Conservation (phyloP, 2,797 vertebrate genomes). For the Tenualosa thibaudeaui region DNA sequence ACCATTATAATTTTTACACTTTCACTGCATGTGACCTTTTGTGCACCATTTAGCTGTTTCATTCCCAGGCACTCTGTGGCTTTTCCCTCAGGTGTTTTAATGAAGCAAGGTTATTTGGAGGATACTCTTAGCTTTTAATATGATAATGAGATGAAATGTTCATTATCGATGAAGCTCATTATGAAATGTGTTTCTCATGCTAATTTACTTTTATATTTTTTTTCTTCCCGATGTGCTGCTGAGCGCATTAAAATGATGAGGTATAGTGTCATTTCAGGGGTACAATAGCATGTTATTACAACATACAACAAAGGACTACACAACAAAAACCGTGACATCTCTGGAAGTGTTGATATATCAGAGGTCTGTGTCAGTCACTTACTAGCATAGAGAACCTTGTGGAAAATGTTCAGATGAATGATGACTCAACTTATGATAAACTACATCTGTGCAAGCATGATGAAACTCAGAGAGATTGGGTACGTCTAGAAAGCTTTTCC, state of each 20-base stretch:
- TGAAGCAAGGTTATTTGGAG: slow-evolving; percentile 30
- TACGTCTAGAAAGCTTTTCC: not conserved
- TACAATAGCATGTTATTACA: not conserved
- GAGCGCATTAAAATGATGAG: not conserved
- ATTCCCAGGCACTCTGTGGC: not conserved
- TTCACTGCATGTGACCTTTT: not conserved
- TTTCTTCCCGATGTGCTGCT: not conserved
- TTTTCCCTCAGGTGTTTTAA: slow-evolving; percentile 17
- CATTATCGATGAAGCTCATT: slow-evolving; percentile 16
- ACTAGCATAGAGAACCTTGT: not conserved
- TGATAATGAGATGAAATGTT: slow-evolving; percentile 27
- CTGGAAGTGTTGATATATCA: not conserved
- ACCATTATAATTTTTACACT: not conserved
- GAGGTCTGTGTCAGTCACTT: not conserved
- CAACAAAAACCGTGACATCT: not conserved
- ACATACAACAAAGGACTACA: not conserved
- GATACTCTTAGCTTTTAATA: slow-evolving; percentile 29
- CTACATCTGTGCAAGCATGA: not conserved
- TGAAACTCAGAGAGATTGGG: not conserved
- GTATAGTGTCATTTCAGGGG: not conserved
- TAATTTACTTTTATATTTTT: not conserved
- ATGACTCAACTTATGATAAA: not conserved
- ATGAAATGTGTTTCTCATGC: slow-evolving; percentile 4
- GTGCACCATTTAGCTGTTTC: slow-evolving; percentile 10
- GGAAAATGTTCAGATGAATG: not conserved